phyloP scores from a whole-genome alignment of 1,140 invertebrate species.

The Drosophila leontia region DNA sequence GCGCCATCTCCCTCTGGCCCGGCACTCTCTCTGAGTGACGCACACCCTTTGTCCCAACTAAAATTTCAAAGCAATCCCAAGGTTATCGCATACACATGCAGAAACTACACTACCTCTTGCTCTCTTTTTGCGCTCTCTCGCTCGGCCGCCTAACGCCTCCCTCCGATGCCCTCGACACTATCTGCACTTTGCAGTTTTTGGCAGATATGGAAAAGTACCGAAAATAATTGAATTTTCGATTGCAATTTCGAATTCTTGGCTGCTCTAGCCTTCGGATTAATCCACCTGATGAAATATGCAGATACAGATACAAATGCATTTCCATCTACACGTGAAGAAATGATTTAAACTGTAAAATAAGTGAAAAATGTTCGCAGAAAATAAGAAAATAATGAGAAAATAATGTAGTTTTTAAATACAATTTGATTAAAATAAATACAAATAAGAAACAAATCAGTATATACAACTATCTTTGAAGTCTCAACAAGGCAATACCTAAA shows the following conservation, averaged over 20 bases:
- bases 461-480: too few relatives aligned
- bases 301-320: constrained; percentile 13
- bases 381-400: too few relatives aligned
- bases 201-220: constrained; percentile 52
- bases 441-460: too few relatives aligned
- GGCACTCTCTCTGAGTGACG: constrained; percentile 34
- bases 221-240: constrained; percentile 51
- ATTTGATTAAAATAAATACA: too few relatives aligned
- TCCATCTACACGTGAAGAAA: constrained; percentile 2
- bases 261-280: constrained; percentile 19
- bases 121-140: constrained; percentile 10
- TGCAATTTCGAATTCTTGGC: constrained; percentile 29
- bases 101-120: not conserved
- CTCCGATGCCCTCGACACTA: not conserved
- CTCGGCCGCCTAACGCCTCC: constrained; percentile 1
- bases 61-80: constrained; percentile 71
- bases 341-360: not conserved
- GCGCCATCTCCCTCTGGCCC: not conserved
- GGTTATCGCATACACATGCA: constrained; percentile 60
- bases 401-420: too few relatives aligned
- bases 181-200: constrained; percentile 39
- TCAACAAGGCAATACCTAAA: too few relatives aligned
- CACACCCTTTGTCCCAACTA: constrained; percentile 60
- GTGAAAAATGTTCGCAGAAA: too few relatives aligned
- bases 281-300: constrained; percentile 29